Evolutionary conservation across 2,888 invertebrate species (phyloP), one percentile per base, ranked within the genome.

Genomic region (Spodoptera littoralis): DNA sequence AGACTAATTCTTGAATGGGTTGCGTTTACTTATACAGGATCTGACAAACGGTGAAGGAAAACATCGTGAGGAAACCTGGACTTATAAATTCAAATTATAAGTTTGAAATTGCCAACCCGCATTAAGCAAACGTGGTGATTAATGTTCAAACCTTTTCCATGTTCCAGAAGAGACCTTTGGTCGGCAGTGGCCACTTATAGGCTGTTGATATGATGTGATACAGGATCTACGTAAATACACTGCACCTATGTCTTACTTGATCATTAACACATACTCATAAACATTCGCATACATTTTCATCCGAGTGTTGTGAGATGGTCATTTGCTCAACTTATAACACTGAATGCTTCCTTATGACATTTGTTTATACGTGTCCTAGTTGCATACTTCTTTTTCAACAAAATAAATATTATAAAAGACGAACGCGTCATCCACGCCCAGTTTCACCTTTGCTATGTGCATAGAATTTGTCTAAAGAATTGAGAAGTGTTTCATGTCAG

Each of bases 241-340:
- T 1, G 43, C 50, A 46, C 43, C 44, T 46, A 36, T 52, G 55
- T 46, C 43, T 41, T 56, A 45, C 45, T 55, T 56, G 55, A 56
- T 68, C 73, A 60, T 68, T 60, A 46, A 69, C 49, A 68, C 27
- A 49, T 48, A 60, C 43, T 50, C 53, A 41, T 44, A 45, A 51
- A 52, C 57, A 50, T 55, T 53, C 11, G 24, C 52, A 41, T 66
- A 55, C 13, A 36, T 70, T 36, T 74, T 59, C 65, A 70, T 70
- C 54, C 22, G 55, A 59, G 44, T 76, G 56, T 56, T 49, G 56
- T 76, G 65, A 54, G 56, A 65, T 71, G n/a, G 49, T 57, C 66
- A 76, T 76, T 60, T 71, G 49, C 71, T 50, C 18, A 64, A 46
- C 54, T 75, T 57, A 56, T 57, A 55, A 43, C 41, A 62, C 18